phyloP scores from a whole-genome alignment of 2,888 invertebrate species.

The Eugnorisma glareosa region DNA sequence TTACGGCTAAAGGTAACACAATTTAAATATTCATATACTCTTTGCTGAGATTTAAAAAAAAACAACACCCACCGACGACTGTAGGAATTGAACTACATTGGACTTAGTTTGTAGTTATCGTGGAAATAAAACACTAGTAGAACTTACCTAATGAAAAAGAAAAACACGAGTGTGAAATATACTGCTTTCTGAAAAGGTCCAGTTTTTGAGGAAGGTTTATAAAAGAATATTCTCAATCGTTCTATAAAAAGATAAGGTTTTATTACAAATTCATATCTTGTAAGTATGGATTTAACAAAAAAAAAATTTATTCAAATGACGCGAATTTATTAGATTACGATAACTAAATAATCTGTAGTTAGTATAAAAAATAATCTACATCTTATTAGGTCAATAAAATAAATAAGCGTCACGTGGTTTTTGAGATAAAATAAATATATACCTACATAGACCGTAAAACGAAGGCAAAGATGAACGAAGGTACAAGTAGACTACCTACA shows the following conservation, averaged over 20 bases:
- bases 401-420: not conserved
- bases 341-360: not conserved
- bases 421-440: no score
- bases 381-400: not conserved
- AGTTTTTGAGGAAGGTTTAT: not conserved
- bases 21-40: no score
- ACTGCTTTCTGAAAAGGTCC: not conserved
- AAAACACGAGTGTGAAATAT: no score
- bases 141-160: no score
- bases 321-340: constrained; percentile 8
- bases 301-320: constrained; percentile 6
- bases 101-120: no score
- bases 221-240: not conserved
- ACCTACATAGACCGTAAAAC: no score
- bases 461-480: no score
- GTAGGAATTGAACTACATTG: no score
- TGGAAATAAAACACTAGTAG: not conserved
- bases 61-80: no score
- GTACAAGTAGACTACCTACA: no score
- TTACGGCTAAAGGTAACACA: no score
- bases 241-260: constrained; percentile 4
- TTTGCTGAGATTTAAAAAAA: no score
- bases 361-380: not conserved
- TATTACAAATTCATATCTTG: constrained; percentile 15
- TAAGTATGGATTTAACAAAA: constrained; percentile 1